Conservation (phyloP, 2,113 vertebrate species). For the Octodon degus region DNA sequence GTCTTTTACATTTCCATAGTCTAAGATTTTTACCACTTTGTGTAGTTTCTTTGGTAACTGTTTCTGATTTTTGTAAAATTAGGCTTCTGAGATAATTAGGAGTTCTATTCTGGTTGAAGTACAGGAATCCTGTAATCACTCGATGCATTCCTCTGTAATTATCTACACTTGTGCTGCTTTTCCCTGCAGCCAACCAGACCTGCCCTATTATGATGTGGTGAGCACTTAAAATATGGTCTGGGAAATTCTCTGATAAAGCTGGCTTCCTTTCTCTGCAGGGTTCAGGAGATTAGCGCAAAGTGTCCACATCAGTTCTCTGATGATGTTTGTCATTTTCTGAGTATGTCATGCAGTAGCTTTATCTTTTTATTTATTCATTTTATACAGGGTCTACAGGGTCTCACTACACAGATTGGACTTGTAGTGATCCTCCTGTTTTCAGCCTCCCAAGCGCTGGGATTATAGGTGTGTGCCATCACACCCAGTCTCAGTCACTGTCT, state of each 20-base stretch:
- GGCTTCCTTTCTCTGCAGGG: not conserved
- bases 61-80: slow-evolving; percentile 57
- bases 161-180: not conserved
- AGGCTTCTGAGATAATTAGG: slow-evolving; percentile 67
- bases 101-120: slow-evolving; percentile 68
- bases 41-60: slow-evolving; percentile 55
- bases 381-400: too few relatives aligned
- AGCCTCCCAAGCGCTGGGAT: too few relatives aligned
- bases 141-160: slow-evolving; percentile 21
- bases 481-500: too few relatives aligned
- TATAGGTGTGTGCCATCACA: too few relatives aligned
- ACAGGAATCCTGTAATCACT: slow-evolving; percentile 61
- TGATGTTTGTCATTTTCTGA: not conserved
- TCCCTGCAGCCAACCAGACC: not conserved
- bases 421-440: too few relatives aligned
- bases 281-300: not conserved
- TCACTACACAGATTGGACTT: too few relatives aligned
- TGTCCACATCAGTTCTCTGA: not conserved
- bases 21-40: slow-evolving; percentile 35
- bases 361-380: not conserved
- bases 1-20: slow-evolving; percentile 30
- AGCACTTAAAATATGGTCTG: slow-evolving; percentile 4
- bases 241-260: not conserved
- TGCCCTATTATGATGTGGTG: not conserved
- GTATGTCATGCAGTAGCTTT: not conserved